Conservation (phyloP, 2,797 vertebrate species). For the Syngnathus rostellatus region DNA sequence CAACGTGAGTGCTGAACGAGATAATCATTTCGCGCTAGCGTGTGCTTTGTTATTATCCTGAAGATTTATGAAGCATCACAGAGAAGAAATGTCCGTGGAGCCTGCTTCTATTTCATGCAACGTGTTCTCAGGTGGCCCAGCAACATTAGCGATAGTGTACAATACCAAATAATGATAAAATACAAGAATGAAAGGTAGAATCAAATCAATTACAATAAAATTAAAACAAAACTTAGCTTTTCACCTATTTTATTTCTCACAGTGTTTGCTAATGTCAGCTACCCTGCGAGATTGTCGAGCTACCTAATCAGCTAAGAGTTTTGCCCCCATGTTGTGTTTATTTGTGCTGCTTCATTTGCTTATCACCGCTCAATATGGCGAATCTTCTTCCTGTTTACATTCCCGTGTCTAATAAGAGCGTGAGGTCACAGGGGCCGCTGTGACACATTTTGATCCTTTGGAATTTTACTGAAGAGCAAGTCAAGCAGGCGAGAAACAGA, state of each 20-base stretch:
- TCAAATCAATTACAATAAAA: no score
- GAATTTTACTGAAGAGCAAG: neutral
- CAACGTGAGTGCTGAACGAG: no score
- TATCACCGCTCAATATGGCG: neutral
- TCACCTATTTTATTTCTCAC: neutral
- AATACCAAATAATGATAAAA: no score
- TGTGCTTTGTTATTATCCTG: no score
- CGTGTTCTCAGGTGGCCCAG: no score
- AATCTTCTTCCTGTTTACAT: neutral
- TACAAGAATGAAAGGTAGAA: no score
- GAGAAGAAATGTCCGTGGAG: no score
- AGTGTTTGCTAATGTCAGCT: neutral
- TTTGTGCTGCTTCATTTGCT: neutral
- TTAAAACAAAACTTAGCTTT: no score
- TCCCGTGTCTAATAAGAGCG: neutral
- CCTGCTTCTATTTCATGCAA: no score
- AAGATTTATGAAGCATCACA: no score
- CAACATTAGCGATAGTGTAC: no score
- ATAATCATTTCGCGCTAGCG: no score
- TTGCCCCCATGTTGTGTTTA: neutral
- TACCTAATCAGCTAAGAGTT: neutral
- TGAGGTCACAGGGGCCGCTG: neutral
- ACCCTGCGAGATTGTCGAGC: neutral
- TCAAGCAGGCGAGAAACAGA: neutral
- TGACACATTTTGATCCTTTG: neutral